Conservation (phyloP, 2,113 vertebrate genomes). For the Zeus faber region DNA sequence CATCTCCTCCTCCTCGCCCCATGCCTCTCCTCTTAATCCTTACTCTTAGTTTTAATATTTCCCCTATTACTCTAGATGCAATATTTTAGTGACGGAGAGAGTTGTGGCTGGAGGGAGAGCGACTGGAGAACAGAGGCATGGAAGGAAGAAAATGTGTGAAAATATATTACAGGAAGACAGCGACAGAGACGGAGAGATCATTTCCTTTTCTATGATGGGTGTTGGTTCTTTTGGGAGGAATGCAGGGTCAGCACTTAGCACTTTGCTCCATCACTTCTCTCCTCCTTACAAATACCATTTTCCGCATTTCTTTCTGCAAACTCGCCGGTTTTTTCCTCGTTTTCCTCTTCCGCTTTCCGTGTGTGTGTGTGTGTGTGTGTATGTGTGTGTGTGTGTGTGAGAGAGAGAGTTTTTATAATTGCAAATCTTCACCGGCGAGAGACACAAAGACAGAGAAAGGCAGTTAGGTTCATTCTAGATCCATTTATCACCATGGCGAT, state of each 20-base stretch:
- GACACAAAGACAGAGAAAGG: not conserved
- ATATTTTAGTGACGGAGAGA: constrained; percentile 56
- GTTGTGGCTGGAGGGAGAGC: constrained; percentile 47
- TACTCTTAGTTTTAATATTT: constrained; percentile 47
- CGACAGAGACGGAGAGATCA: constrained; percentile 42
- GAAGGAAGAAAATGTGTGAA: constrained; percentile 49
- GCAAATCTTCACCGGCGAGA: not conserved
- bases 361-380: no score
- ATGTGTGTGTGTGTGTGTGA: no score
- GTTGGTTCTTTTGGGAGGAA: constrained; percentile 46
- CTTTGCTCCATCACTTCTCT: no score
- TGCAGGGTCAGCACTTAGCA: no score
- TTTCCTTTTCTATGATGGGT: constrained; percentile 55
- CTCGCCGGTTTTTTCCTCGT: not conserved
- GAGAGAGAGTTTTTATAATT: no score
- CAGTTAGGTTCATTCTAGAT: constrained; percentile 16
- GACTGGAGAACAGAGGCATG: constrained; percentile 43
- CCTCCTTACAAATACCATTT: no score
- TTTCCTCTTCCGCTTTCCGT: not conserved
- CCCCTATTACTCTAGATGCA: constrained; percentile 57
- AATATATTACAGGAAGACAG: constrained; percentile 60
- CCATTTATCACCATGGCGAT: constrained; percentile 36
- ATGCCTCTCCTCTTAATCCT: constrained; percentile 29
- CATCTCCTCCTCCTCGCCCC: constrained; percentile 18
- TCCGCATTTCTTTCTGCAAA: not conserved